Percentiles rank a stretch among this genome's conserved stretches.
These are phyloP conservation scores for Chelonia mydas DNA, from an alignment of 2,797 vertebrate genomes.

Conservation along the genomic window DNA sequence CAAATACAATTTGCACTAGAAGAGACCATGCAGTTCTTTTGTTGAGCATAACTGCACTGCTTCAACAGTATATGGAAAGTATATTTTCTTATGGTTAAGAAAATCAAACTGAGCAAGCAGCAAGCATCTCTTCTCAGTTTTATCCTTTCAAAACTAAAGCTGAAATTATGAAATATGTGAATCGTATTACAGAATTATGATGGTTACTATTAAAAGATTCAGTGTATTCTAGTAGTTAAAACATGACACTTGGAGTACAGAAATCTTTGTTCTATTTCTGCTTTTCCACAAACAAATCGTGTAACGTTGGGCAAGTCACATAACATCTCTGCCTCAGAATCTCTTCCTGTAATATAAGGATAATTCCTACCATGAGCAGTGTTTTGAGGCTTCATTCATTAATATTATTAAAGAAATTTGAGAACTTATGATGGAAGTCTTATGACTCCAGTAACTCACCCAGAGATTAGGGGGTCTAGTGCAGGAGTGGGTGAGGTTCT, in stretches of 20 bases:
- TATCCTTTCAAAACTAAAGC: not conserved
- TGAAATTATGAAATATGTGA: not conserved
- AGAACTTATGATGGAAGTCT: not conserved
- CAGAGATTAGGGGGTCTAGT: too few relatives aligned
- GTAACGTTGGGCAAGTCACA: not conserved
- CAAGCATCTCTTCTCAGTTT: not conserved
- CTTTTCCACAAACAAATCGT: not conserved
- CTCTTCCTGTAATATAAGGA: not conserved
- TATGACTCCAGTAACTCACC: too few relatives aligned
- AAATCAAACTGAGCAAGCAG: constrained; percentile 1
- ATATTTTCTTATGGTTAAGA: not conserved
- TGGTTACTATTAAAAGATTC: not conserved
- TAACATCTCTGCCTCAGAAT: not conserved
- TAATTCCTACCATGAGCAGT: not conserved
- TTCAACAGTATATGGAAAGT: not conserved
- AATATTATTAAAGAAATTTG: not conserved
- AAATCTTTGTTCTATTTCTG: not conserved
- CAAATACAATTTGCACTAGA: not conserved
- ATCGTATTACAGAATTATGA: not conserved
- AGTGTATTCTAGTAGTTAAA: not conserved
- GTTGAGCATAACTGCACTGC: not conserved
- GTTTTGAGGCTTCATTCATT: not conserved
- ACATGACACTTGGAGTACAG: not conserved
- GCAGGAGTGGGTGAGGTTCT: too few relatives aligned
- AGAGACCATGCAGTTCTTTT: not conserved